Conservation (phyloP, 1,140 invertebrate species). For the Drosophila paulistorum region DNA sequence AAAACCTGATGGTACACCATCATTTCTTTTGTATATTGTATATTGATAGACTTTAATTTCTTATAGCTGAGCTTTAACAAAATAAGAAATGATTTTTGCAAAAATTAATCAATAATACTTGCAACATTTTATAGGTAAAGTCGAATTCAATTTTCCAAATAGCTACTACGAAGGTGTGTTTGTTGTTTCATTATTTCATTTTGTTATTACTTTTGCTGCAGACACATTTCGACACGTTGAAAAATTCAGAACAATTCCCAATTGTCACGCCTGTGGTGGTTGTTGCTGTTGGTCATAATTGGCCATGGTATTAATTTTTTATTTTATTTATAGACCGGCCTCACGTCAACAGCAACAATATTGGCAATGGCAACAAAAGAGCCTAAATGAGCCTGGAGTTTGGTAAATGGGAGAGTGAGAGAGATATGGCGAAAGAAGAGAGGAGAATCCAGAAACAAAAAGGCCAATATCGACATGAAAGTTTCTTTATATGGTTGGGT, state of each 20-base stretch:
- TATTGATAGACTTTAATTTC: too few species aligned
- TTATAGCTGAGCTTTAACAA: too few species aligned
- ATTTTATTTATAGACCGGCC: constrained; percentile 42
- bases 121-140: neutral
- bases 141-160: neutral
- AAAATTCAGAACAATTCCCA: constrained; percentile 45
- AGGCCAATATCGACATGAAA: constrained; percentile 48
- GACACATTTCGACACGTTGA: neutral
- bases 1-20: too few species aligned
- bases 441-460: constrained; percentile 44
- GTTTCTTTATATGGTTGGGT: constrained; percentile 32
- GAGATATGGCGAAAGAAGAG: neutral
- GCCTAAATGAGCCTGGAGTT: constrained; percentile 51
- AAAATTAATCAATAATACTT: neutral
- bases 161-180: neutral
- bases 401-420: neutral
- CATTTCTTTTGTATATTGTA: too few species aligned
- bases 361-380: constrained; percentile 40
- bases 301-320: constrained; percentile 53
- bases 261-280: constrained; percentile 43
- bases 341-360: constrained; percentile 18
- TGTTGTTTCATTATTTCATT: neutral
- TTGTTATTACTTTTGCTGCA: constrained; percentile 1
- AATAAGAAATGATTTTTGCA: too few species aligned
- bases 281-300: constrained; percentile 47